Evolutionary conservation across 1,140 invertebrate genomes (phyloP), one percentile per base, ranked within the genome.

Genomic region (Drosophila pruinosa): DNA sequence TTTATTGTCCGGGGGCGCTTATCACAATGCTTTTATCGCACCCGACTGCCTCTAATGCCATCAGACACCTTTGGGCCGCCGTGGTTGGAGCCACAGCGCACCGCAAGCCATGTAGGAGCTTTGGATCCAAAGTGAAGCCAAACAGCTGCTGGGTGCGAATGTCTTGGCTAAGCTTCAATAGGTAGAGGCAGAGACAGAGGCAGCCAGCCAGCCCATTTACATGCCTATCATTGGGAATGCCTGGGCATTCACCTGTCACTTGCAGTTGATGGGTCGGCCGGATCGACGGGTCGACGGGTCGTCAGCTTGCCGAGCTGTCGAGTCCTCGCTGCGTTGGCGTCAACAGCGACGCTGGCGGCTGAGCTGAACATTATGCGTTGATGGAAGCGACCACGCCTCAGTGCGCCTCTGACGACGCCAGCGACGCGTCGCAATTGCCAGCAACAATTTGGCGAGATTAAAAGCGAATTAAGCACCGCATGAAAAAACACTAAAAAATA

Each of bases 381-480:
- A 72, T 57, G 70, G 41, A 39, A 63, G 50, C 75, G 19, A 41
- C 52, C 62, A 82, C 26, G 79, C 61, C 71, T 75, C 79, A 83
- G 31, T 81, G 74, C 41, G 58, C 73, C 50, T 62, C 56, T 61
- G 58, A 50, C 57, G 64, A 57, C 2, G 45, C 24, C 22, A 48
- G 8, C 72, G 41, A 68, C 43, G 72, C 53, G 24, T 34, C 50
- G 39, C 22, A 31, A n/a, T 21, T 15, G 17, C 12, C 56, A 39
- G 7, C 41, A 62, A 68, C 70, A 78, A 72, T 54, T 72, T 77
- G 65, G 78, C 70, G 70, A 86, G 81, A 86, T 86, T 86, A 85
- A 85, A 86, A 68, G 67, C 69, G 59, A 77, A 86, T 86, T 86
- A 86, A 86, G 70, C 73, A 45, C 52, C 69, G 59, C 47, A 63